Percentiles rank a stretch among this genome's conserved stretches.
phyloP scores from a whole-genome alignment of 2,113 vertebrate species.

The Notothenia coriiceps region DNA sequence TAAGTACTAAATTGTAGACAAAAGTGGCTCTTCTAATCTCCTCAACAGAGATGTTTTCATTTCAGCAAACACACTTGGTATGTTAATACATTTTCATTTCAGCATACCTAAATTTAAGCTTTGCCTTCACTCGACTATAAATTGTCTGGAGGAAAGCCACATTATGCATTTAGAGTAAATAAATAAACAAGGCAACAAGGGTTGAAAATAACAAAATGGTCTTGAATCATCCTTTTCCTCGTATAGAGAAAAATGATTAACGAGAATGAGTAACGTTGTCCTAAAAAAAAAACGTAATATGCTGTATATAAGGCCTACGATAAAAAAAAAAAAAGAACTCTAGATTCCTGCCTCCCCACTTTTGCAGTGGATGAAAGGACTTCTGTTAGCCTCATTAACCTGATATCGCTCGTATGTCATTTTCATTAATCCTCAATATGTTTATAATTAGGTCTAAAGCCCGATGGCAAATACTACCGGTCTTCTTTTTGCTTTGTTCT shows the following conservation, averaged over 20 bases:
- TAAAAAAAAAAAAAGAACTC: slow-evolving; percentile 15
- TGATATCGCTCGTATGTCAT: slow-evolving; percentile 25
- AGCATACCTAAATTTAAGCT: slow-evolving; percentile 14
- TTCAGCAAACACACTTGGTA: neutral
- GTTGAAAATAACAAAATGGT: slow-evolving; percentile 12
- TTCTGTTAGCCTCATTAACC: slow-evolving; percentile 32
- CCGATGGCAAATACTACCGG: neutral
- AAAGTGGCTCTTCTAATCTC: neutral
- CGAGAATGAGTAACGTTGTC: neutral
- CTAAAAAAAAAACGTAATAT: neutral
- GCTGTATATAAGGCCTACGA: neutral
- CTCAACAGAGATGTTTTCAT: neutral
- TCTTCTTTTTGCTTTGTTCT: slow-evolving; percentile 17
- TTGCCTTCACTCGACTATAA: slow-evolving; percentile 8
- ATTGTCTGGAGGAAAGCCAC: neutral
- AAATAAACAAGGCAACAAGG: neutral
- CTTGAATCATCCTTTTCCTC: slow-evolving; percentile 10
- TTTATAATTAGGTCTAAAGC: slow-evolving; percentile 30
- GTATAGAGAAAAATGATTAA: slow-evolving; percentile 7
- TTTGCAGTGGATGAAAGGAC: neutral
- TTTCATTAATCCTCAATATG: slow-evolving; percentile 1
- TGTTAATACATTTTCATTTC: slow-evolving; percentile 6
- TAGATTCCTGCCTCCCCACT: neutral
- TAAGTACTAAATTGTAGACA: neutral
- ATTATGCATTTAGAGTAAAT: slow-evolving; percentile 16